phyloP scores from a whole-genome alignment of 2,888 invertebrate genomes.

The Lydus trimaculatus region DNA sequence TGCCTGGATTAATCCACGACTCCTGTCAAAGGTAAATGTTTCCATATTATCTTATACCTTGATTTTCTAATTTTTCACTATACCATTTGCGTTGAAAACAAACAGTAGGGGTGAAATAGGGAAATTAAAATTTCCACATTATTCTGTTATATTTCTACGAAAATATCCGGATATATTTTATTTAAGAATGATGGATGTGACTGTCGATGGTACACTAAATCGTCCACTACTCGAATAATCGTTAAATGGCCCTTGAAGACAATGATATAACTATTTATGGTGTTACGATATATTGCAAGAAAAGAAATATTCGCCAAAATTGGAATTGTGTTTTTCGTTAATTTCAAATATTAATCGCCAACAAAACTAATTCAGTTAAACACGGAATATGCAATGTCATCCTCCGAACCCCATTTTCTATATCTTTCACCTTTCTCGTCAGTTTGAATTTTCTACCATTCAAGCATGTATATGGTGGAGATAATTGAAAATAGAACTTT shows the following conservation, averaged over 20 bases:
- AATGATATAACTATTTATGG: neutral
- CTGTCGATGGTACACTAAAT: neutral
- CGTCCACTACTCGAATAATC: neutral
- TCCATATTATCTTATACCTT: neutral
- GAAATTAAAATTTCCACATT: neutral
- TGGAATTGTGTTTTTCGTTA: neutral
- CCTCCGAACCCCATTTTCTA: neutral
- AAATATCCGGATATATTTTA: neutral
- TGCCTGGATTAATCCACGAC: slow-evolving; percentile 67
- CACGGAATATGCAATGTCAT: slow-evolving; percentile 1
- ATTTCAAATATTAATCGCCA: neutral
- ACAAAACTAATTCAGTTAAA: neutral
- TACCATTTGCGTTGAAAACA: neutral
- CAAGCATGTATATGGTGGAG: slow-evolving; percentile 20
- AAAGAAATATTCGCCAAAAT: neutral
- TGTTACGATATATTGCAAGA: neutral
- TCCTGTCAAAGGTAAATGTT: slow-evolving; percentile 64
- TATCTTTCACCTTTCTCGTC: neutral
- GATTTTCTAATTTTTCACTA: neutral
- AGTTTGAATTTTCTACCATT: slow-evolving; percentile 8
- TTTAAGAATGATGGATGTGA: neutral
- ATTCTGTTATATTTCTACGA: neutral
- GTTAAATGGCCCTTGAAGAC: neutral
- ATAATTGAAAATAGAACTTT: slow-evolving; percentile 43
- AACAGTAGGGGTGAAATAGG: no score